A percentile compares a stretch with the other conserved stretches of the same genome.
Evolutionary conservation across 2,797 vertebrate species (phyloP).

Genomic region (Acipenser ruthenus): DNA sequence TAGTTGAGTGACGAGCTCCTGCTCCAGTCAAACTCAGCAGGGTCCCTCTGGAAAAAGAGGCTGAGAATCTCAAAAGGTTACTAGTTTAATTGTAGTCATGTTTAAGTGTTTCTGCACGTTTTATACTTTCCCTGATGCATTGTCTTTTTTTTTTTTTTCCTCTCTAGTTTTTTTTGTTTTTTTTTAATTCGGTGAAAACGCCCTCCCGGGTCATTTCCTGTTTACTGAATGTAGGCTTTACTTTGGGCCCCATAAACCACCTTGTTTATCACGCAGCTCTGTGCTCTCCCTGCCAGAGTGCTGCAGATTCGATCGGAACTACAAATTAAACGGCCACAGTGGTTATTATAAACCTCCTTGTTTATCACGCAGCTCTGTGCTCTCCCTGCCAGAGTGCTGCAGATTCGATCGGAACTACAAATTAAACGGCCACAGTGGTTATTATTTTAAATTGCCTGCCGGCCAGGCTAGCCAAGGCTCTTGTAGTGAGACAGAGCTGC

Average conservation of each 20-base stretch:
- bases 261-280: slow-evolving; percentile 63
- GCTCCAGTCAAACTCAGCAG: too few species aligned
- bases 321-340: slow-evolving; percentile 60
- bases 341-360: slow-evolving; percentile 62
- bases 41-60: too few species aligned
- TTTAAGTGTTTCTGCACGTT: too few species aligned
- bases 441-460: slow-evolving; percentile 60
- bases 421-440: slow-evolving; percentile 59
- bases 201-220: slow-evolving; percentile 74
- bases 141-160: slow-evolving; percentile 18
- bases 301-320: slow-evolving; percentile 60
- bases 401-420: slow-evolving; percentile 62
- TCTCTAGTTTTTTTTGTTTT: slow-evolving; percentile 36
- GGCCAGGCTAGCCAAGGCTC: slow-evolving; percentile 38
- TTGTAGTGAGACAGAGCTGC: slow-evolving; percentile 47
- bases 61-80: too few species aligned
- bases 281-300: slow-evolving; percentile 52
- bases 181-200: slow-evolving; percentile 59
- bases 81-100: too few species aligned
- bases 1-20: too few species aligned
- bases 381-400: slow-evolving; percentile 51
- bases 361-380: slow-evolving; percentile 62
- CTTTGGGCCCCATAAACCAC: slow-evolving; percentile 49
- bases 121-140: neutral
- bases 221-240: slow-evolving; percentile 59